These are phyloP conservation scores for Pterostichus niger DNA, from an alignment of 2,888 invertebrate genomes.

Conservation along the genomic window DNA sequence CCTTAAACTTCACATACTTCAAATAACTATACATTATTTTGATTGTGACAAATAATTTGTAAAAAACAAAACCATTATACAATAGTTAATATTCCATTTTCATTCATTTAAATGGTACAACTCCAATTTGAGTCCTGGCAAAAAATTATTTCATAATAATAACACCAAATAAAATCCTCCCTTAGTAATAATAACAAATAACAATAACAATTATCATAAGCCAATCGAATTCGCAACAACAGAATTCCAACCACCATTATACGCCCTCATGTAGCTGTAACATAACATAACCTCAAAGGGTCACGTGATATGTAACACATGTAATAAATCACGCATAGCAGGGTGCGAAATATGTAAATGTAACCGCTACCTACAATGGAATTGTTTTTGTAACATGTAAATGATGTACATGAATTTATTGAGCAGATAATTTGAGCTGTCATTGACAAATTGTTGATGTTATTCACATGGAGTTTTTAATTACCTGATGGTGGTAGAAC, in stretches of 20 bases:
- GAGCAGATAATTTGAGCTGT: slow-evolving; percentile 51
- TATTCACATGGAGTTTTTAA: slow-evolving; percentile 52
- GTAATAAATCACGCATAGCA: slow-evolving; percentile 44
- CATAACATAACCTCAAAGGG: neutral
- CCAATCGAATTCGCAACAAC: neutral
- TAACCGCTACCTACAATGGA: slow-evolving; percentile 32
- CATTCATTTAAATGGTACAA: too few species aligned
- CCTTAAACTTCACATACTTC: too few species aligned
- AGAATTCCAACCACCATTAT: slow-evolving; percentile 2
- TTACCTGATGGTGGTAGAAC: slow-evolving; percentile 30
- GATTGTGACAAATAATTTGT: too few species aligned
- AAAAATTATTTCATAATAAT: too few species aligned
- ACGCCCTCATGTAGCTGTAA: slow-evolving; percentile 5
- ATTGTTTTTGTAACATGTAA: slow-evolving; percentile 51
- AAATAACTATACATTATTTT: too few species aligned
- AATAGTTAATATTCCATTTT: too few species aligned
- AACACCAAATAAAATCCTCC: neutral
- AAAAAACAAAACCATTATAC: too few species aligned
- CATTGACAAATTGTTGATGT: slow-evolving; percentile 58
- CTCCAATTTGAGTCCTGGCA: too few species aligned
- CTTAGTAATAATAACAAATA: neutral
- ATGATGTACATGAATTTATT: slow-evolving; percentile 58
- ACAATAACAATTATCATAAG: slow-evolving; percentile 28
- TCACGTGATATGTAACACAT: slow-evolving; percentile 43
- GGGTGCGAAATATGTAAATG: slow-evolving; percentile 44